These are phyloP conservation scores for Thalassaphorura encarpata DNA, from an alignment of 1,140 invertebrate species.

Conservation along the genomic window DNA sequence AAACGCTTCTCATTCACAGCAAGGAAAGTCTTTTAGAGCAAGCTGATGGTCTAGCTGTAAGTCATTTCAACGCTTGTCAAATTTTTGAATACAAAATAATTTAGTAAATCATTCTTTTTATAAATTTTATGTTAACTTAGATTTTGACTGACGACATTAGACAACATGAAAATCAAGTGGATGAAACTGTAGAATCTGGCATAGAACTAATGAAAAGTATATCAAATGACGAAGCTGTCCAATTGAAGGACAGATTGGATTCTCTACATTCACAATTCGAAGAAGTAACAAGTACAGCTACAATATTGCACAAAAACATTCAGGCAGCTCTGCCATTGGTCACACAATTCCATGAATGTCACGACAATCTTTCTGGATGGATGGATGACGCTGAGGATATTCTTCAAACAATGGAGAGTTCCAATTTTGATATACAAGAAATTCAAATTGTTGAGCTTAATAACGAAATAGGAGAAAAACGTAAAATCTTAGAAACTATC, in stretches of 20 bases:
- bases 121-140: slow-evolving; percentile 36
- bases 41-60: slow-evolving; percentile 77
- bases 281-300: slow-evolving; percentile 70
- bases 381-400: slow-evolving; percentile 83
- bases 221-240: slow-evolving; percentile 80
- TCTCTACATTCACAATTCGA: slow-evolving; percentile 79
- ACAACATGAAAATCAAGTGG: slow-evolving; percentile 73
- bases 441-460: slow-evolving; percentile 73
- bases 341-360: slow-evolving; percentile 83
- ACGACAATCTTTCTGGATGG: slow-evolving; percentile 80
- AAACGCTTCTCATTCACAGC: slow-evolving; percentile 71
- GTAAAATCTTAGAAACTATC: slow-evolving; percentile 75
- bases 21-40: slow-evolving; percentile 81
- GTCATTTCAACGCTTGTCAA: slow-evolving; percentile 34
- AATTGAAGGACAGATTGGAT: slow-evolving; percentile 87
- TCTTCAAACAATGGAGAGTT: slow-evolving; percentile 62
- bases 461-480: slow-evolving; percentile 63
- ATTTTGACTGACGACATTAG: slow-evolving; percentile 82
- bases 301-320: slow-evolving; percentile 74
- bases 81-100: no score
- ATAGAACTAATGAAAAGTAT: slow-evolving; percentile 91
- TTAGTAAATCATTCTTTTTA: background rate
- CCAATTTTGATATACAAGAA: slow-evolving; percentile 49
- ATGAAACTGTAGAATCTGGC: slow-evolving; percentile 77
- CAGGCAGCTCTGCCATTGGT: slow-evolving; percentile 79